phyloP scores from a whole-genome alignment of 30 jellyfish, hydroid and myxozoan genomes.

The Rhopilema esculentum region DNA sequence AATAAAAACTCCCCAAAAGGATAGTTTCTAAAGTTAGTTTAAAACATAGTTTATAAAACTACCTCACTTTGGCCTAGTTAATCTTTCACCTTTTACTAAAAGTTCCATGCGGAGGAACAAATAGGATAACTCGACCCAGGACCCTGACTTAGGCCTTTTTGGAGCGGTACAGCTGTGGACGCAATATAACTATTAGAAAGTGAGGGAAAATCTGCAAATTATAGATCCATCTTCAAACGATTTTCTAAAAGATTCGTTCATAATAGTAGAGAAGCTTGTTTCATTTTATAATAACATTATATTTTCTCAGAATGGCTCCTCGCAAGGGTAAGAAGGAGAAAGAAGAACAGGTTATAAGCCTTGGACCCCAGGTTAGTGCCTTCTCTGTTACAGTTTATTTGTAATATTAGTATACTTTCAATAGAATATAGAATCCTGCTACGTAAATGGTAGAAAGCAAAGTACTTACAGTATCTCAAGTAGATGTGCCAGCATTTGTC shows the following conservation, averaged over 20 bases:
- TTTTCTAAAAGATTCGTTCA: neutral
- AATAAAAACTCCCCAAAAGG: no score
- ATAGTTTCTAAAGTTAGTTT: no score
- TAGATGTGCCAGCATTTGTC: no score
- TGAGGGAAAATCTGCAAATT: neutral
- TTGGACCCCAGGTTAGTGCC: slow-evolving; percentile 93
- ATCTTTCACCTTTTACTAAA: no score
- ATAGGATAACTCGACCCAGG: neutral
- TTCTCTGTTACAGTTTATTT: neutral
- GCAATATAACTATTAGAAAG: slow-evolving; percentile 10
- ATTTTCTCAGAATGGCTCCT: slow-evolving; percentile 94
- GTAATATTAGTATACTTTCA: neutral
- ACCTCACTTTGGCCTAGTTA: no score
- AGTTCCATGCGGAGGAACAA: neutral
- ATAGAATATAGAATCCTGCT: no score
- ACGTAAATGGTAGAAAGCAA: no score
- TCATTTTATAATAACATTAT: neutral
- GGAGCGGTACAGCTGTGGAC: slow-evolving; percentile 29
- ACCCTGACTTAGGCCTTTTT: neutral
- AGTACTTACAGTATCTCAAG: no score
- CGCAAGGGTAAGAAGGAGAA: slow-evolving; percentile 96
- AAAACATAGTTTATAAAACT: no score
- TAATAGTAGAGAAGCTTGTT: neutral
- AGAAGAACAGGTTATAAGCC: slow-evolving; percentile 96
- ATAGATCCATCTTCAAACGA: neutral